phyloP scores from a whole-genome alignment of 2,797 vertebrate species.

The Enteromius unitaeniatus region DNA sequence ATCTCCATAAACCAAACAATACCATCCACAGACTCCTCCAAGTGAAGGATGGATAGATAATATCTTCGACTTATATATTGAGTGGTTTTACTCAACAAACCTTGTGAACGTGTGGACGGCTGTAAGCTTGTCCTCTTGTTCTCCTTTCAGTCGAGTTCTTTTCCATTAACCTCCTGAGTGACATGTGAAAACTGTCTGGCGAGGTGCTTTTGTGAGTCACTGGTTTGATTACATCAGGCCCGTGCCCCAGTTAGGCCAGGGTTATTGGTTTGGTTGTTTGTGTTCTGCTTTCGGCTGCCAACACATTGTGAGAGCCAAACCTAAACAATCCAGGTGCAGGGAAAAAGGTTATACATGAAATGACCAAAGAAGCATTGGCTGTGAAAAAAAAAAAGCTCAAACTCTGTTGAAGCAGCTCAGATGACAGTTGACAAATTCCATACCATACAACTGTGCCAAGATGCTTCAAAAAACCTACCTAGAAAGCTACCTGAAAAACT shows the following conservation, averaged over 20 bases:
- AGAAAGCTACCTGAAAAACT: no score
- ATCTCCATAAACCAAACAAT: neutral
- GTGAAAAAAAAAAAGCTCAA: neutral
- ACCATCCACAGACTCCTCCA: neutral
- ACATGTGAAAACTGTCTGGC: conserved; percentile 51
- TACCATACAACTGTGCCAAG: no score
- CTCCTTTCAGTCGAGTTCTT: conserved; percentile 50
- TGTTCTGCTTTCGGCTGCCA: conserved; percentile 16
- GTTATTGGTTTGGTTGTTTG: conserved; percentile 25
- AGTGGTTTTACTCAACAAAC: conserved; percentile 48
- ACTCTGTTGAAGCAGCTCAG: neutral
- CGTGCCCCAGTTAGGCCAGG: conserved; percentile 29
- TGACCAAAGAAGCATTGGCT: conserved; percentile 16
- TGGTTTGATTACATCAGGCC: conserved; percentile 51
- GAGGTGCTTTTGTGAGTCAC: conserved; percentile 52
- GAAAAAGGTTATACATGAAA: conserved; percentile 13
- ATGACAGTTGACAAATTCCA: neutral
- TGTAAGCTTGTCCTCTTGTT: conserved; percentile 42
- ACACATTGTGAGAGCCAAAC: neutral
- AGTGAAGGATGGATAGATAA: conserved; percentile 42
- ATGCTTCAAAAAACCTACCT: no score
- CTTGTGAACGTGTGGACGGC: conserved; percentile 18
- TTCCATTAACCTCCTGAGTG: conserved; percentile 59
- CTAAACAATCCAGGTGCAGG: conserved; percentile 7
- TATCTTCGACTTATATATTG: conserved; percentile 42